Evolutionary conservation across 1,140 invertebrate genomes (phyloP), one percentile per base, ranked within the genome.

Genomic region (Hydropsyche tenuis): DNA sequence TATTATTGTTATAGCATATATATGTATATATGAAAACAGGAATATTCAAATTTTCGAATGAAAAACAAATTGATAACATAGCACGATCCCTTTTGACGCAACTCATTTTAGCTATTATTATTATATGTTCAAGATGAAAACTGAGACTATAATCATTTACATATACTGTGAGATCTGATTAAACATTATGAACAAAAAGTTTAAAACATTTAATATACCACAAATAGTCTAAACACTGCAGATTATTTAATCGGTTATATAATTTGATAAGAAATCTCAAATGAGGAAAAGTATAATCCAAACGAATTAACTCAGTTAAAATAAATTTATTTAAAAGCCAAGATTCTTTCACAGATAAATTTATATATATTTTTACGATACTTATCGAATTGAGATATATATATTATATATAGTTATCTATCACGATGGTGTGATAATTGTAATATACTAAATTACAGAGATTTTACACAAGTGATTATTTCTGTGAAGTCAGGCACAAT

Each of bases 251-350:
- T n/a, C 51, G 11, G 45, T 4, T 20, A 53, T 53, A 53, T 53
- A 6, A 53, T 20, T 6, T 43, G 12, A 43, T 6, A 43, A 43
- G 37, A 43, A 43, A n/a, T n/a, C 30, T 37, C 30, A 37, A 37
- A 37, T 23, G 23, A 60, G 23, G 56, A 20, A 60, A 60, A 14
- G 56, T 22, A 53, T 53, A 60, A 60, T 60, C 56, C 22, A 60
- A 23, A 23, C 18, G 11, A 60, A 23, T 4, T 60, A 23, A 14
- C 20, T 60, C 23, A 14, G 20, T 60, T 60, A 25, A 60, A 60
- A 60, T 23, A 60, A 60, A 60, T 60, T 60, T 60, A 60, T 60
- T 60, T 60, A 25, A 12, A 60, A 60, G 18, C 22, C 56, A 60
- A 60, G 23, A 27, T 60, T 60, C 48, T 53, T 60, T 60, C 56